A percentile compares a stretch with the other conserved stretches of the same genome.
phyloP scores from a whole-genome alignment of 2,113 vertebrate species.

The Polyodon spathula region DNA sequence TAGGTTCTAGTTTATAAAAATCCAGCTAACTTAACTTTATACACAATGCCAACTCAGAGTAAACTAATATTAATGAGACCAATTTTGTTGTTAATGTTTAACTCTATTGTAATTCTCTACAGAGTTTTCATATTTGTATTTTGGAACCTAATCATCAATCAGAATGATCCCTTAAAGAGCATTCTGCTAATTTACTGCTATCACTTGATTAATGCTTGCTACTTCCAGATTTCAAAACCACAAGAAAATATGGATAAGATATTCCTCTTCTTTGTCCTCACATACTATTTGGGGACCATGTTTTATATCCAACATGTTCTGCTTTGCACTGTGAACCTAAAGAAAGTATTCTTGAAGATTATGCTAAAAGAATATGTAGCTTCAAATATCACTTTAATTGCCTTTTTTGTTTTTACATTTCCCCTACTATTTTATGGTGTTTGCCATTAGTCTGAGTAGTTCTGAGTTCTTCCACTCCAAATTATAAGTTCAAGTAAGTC shows the following conservation, averaged over 20 bases:
- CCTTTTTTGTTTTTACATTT: too few species aligned
- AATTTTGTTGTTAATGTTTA: slow-evolving; percentile 25
- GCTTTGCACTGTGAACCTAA: too few species aligned
- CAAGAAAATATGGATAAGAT: background rate
- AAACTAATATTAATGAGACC: slow-evolving; percentile 16
- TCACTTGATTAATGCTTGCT: slow-evolving; percentile 24
- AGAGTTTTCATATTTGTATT: slow-evolving; percentile 20
- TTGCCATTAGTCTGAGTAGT: too few species aligned
- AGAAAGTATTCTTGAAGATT: too few species aligned
- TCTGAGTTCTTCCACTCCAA: too few species aligned
- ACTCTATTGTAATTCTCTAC: slow-evolving; percentile 19
- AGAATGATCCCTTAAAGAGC: slow-evolving; percentile 27
- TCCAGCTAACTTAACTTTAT: slow-evolving; percentile 10
- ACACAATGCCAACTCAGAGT: slow-evolving; percentile 13
- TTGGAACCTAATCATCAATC: slow-evolving; percentile 26
- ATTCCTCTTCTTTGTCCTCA: background rate
- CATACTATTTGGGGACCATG: background rate
- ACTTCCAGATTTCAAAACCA: slow-evolving; percentile 22
- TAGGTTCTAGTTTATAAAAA: background rate
- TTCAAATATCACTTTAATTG: too few species aligned
- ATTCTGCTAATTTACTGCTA: slow-evolving; percentile 26
- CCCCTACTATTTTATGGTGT: too few species aligned
- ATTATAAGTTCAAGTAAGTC: too few species aligned
- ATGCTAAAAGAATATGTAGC: too few species aligned
- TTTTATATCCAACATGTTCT: too few species aligned